These are phyloP conservation scores for Gambelia wislizenii DNA, from an alignment of 2,797 vertebrate species.

Conservation along the genomic window DNA sequence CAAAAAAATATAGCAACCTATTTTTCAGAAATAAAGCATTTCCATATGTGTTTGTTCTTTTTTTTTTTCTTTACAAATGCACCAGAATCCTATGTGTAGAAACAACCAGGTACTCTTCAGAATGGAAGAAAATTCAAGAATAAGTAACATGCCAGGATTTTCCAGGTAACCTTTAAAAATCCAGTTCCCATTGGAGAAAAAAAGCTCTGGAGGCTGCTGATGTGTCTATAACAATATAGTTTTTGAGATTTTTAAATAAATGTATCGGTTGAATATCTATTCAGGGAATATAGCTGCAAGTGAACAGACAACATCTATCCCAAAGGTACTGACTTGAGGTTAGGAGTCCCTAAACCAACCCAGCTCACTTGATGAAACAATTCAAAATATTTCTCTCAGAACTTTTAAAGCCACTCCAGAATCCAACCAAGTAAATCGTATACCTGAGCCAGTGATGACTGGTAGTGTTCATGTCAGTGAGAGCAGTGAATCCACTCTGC, in stretches of 20 bases:
- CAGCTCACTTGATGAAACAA: neutral
- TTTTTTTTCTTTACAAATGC: neutral
- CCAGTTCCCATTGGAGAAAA: neutral
- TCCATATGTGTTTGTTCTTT: neutral
- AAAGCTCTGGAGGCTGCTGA: conserved; percentile 1
- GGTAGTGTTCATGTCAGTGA: too few relatives aligned
- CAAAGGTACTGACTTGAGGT: neutral
- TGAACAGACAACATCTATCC: neutral
- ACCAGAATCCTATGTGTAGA: neutral
- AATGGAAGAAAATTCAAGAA: neutral
- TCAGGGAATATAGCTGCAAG: conserved; percentile 4
- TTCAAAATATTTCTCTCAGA: neutral
- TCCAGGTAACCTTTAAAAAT: conserved; percentile 21
- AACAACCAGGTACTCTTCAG: neutral
- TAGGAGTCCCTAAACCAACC: conserved; percentile 19
- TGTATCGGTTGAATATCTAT: neutral
- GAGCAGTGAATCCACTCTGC: too few relatives aligned
- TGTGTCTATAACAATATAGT: conserved; percentile 16
- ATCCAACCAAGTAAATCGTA: neutral
- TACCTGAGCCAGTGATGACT: too few relatives aligned
- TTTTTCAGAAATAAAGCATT: neutral
- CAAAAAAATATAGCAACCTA: neutral
- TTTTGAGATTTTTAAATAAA: neutral
- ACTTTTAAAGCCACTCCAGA: neutral
- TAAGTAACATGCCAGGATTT: neutral